Evolutionary conservation across 2,113 vertebrate species (phyloP).

Genomic region (Ornithorhynchus anatinus): DNA sequence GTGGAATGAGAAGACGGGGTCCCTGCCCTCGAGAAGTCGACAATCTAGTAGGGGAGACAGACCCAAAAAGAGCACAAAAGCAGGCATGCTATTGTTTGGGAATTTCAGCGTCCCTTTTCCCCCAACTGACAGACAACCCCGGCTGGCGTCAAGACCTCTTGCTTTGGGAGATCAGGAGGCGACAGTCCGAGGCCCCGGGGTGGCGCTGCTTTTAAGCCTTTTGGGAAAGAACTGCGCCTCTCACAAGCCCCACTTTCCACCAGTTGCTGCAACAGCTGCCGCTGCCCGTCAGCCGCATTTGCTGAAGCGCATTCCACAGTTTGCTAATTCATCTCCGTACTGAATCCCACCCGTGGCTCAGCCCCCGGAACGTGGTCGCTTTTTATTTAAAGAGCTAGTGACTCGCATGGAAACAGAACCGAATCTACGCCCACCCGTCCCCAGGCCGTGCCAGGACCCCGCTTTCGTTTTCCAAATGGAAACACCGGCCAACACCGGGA

Average conservation of each 20-base stretch:
- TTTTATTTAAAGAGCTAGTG: constrained; percentile 64
- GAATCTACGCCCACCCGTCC: not conserved
- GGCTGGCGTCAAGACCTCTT: no score
- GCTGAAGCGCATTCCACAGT: constrained; percentile 70
- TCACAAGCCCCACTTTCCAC: constrained; percentile 53
- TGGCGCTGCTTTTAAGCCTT: constrained; percentile 66
- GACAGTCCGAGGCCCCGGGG: no score
- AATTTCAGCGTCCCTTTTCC: no score
- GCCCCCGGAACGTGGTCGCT: constrained; percentile 52
- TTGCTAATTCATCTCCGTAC: constrained; percentile 76
- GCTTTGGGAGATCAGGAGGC: no score
- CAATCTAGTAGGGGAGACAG: no score
- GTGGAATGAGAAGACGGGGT: no score
- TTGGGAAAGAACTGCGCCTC: constrained; percentile 68
- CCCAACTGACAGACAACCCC: no score
- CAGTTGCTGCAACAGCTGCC: constrained; percentile 85
- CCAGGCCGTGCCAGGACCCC: no score
- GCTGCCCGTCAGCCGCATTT: constrained; percentile 84
- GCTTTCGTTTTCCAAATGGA: not conserved
- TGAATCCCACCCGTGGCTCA: constrained; percentile 48
- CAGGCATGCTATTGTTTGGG: no score
- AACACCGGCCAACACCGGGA: not conserved
- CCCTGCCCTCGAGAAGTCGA: no score
- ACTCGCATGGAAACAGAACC: not conserved
- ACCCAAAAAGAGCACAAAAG: no score